A percentile compares a stretch with the other conserved stretches of the same genome.
These are phyloP conservation scores for Anticlea derivata DNA, from an alignment of 2,888 invertebrate genomes.

Conservation along the genomic window DNA sequence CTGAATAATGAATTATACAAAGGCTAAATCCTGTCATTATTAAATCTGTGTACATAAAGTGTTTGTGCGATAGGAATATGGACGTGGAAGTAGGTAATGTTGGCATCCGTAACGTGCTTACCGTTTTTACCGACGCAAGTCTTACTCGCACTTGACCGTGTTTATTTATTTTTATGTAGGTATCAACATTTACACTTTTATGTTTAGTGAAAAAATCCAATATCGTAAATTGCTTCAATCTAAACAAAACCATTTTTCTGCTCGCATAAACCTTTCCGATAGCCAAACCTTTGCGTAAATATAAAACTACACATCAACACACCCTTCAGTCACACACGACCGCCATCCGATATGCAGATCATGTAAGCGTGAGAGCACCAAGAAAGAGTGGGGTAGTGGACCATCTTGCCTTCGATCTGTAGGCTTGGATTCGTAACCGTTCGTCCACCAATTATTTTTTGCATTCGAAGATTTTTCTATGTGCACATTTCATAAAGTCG, in stretches of 20 bases:
- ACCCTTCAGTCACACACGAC: not conserved
- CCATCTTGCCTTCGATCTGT: no score
- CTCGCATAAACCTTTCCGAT: slow-evolving; percentile 11
- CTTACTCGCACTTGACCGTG: no score
- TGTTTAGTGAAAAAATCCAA: slow-evolving; percentile 2
- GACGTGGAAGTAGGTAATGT: slow-evolving; percentile 30
- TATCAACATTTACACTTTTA: not conserved
- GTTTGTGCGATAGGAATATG: slow-evolving; percentile 18
- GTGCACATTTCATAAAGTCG: no score
- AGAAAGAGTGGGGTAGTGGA: no score
- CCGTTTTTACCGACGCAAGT: no score
- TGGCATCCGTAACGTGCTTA: slow-evolving; percentile 32
- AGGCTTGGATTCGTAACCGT: no score
- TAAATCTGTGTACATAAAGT: slow-evolving; percentile 1
- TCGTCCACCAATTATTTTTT: no score
- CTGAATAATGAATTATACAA: slow-evolving; percentile 36
- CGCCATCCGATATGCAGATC: no score
- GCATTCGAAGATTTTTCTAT: no score
- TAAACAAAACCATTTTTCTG: slow-evolving; percentile 13
- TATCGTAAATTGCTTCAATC: slow-evolving; percentile 3
- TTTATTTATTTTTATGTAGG: not conserved
- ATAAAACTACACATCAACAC: not conserved
- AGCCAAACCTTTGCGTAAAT: slow-evolving; percentile 2
- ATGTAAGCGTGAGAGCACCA: no score
- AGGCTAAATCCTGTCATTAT: slow-evolving; percentile 35